phyloP scores from a whole-genome alignment of 1,140 invertebrate genomes.

The Aphelenchoides fujianensis region DNA sequence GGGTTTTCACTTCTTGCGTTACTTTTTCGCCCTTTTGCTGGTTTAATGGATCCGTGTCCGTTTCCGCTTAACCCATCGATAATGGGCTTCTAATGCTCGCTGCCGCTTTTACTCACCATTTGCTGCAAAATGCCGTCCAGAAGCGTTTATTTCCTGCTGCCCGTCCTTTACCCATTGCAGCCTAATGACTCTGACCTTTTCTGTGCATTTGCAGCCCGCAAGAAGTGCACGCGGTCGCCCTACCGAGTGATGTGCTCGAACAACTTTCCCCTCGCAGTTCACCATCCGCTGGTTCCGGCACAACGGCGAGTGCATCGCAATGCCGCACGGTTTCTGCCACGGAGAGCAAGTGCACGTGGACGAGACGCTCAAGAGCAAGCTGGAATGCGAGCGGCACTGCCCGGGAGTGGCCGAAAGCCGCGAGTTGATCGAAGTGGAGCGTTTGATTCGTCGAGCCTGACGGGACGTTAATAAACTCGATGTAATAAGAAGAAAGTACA shows the following conservation, averaged over 20 bases:
- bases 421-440: neutral
- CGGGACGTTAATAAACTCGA: neutral
- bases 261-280: conserved; percentile 27
- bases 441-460: neutral
- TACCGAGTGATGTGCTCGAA: conserved; percentile 33
- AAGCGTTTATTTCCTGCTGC: too few relatives aligned
- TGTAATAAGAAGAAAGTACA: too few relatives aligned
- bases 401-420: conserved; percentile 6
- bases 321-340: conserved; percentile 45
- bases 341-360: conserved; percentile 21
- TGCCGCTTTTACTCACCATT: too few relatives aligned
- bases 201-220: conserved; percentile 5
- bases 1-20: too few relatives aligned
- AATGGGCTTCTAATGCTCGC: too few relatives aligned
- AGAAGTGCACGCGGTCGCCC: conserved; percentile 2
- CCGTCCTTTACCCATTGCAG: too few relatives aligned
- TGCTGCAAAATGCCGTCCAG: too few relatives aligned
- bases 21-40: too few relatives aligned
- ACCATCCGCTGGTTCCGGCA: conserved; percentile 33
- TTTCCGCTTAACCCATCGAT: too few relatives aligned
- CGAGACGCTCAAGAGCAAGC: conserved; percentile 16
- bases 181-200: too few relatives aligned
- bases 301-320: conserved; percentile 27
- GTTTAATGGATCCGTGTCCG: too few relatives aligned
- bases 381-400: conserved; percentile 22